Evolutionary conservation across 2,797 vertebrate species (phyloP).

Genomic region (Fringilla coelebs): DNA sequence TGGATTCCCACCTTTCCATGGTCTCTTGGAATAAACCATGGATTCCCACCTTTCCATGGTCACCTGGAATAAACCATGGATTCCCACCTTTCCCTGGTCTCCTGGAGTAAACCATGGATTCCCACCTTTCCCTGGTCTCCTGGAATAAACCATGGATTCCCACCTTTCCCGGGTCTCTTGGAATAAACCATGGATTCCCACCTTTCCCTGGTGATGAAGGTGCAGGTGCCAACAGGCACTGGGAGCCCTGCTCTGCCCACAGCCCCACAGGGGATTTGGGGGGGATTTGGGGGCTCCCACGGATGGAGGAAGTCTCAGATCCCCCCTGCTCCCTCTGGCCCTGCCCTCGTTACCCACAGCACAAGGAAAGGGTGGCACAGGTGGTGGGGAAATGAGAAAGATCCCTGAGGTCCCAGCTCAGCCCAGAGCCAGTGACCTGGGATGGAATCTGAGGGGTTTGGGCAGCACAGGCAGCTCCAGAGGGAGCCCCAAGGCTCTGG

Average conservation of each 20-base stretch:
- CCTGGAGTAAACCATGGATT: neutral
- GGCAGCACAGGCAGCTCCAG: neutral
- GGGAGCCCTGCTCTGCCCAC: neutral
- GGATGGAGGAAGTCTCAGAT: neutral
- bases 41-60: neutral
- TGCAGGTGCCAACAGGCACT: neutral
- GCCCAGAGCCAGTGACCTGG: neutral
- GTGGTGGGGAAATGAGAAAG: neutral
- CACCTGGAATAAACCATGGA: neutral
- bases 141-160: neutral
- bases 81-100: neutral
- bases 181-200: neutral
- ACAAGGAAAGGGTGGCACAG: neutral
- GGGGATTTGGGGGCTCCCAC: neutral
- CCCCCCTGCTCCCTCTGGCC: neutral
- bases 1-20: no score
- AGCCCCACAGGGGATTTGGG: neutral
- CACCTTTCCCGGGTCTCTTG: neutral
- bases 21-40: neutral
- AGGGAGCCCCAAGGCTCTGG: rapidly evolving
- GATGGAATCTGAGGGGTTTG: rapidly evolving
- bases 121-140: neutral
- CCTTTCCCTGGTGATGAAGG: neutral
- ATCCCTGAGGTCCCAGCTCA: neutral
- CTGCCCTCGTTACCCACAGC: neutral